Percentiles rank a stretch among this genome's conserved stretches.
phyloP scores from a whole-genome alignment of 2,113 vertebrate species.

The mouse (Mus musculus) region DNA sequence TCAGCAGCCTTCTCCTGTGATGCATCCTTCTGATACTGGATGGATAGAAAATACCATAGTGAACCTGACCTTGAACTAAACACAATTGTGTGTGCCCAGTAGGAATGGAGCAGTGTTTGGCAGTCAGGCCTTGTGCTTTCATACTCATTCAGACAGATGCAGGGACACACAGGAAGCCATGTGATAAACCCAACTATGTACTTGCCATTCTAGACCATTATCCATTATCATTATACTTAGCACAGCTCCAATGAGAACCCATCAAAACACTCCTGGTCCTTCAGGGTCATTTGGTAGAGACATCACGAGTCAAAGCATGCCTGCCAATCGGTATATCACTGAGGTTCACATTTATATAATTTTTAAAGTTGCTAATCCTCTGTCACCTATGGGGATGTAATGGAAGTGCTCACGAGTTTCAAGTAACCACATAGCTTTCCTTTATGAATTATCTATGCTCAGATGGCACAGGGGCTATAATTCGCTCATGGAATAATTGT shows the following conservation, averaged over 20 bases:
- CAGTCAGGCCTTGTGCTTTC: neutral
- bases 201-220: neutral
- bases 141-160: neutral
- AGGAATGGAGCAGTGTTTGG: neutral
- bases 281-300: neutral
- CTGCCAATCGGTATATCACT: accelerated
- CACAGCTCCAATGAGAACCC: neutral
- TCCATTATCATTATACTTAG: neutral
- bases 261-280: neutral
- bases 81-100: neutral
- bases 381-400: neutral
- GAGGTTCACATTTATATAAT: accelerated
- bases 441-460: neutral
- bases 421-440: neutral
- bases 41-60: neutral
- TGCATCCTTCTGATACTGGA: neutral
- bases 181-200: neutral
- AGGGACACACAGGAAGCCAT: neutral
- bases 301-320: neutral
- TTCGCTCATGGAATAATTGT: neutral
- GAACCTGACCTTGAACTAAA: neutral
- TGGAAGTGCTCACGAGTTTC: neutral
- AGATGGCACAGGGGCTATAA: accelerated
- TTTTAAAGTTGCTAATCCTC: neutral
- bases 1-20: neutral